Base-by-base conservation (phyloP, 2,113 vertebrate species). In the Nothobranchius furzeri region DNA sequence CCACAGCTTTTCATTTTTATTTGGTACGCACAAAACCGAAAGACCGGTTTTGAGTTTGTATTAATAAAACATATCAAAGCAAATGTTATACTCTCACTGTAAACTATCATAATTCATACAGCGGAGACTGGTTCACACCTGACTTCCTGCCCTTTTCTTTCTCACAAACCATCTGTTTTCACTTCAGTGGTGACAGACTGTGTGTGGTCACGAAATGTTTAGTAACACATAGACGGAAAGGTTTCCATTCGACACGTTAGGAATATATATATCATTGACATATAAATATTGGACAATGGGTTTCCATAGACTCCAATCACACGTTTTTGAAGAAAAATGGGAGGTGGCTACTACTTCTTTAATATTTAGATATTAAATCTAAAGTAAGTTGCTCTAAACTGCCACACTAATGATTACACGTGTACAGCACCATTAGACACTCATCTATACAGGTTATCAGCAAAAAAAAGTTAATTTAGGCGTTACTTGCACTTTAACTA, bases 91-190 rank as follows among this genome's bases (percentile, higher is more conserved):
- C 15, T 49, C 48, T 60, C 15, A 12, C 36, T 42, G 7, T 42
- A 37, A 7, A 49, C 15, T 42, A 46, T 30, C 46, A 61, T 46
- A 69, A 75, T 70, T 70, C 43, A 60, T 68, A 35, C 15, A 8
- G 37, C 37, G 7, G 37, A 48, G 20, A 47, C 51, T 46, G 17
- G 61, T 49, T 56, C 13, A 35, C 52, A 43, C 50, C 36, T 56
- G 20, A 46, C 9, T 45, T 53, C 45, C 36, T 55, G 50, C 43
- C 45, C 14, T 54, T 48, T 71, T 48, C 40, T 40, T 7, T 40
- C 48, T 25, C n/a, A 14, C 53, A 52, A 12, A 57, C 46, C 42
- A 30, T 63, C 43, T 50, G 46, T 20, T 11, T 2, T 25, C 6
- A 11, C 46, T 24, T 13, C 49, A 46, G 46, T 58, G 9, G n/a